Base-by-base conservation (phyloP, 1,140 invertebrate species). In the Odontomachus brunneus region DNA sequence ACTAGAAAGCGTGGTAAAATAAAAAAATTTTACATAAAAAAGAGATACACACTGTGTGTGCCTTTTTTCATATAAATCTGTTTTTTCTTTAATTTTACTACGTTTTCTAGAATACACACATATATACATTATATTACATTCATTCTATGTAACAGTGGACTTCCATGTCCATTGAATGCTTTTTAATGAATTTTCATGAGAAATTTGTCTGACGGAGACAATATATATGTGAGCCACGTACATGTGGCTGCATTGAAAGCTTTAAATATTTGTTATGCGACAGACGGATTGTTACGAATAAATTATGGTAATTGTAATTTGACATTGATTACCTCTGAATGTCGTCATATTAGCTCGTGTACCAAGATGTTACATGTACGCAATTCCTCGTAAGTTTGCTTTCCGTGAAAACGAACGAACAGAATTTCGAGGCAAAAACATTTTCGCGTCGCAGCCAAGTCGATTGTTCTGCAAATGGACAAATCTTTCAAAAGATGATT, bases 291-390 rank as follows among this genome's bases (percentile, higher is more conserved):
- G 24, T 76, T 66, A 24, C 19, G 60, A 66, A 55, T 66, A 66
- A 38, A 66, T 66, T 66, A 76, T 53, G 48, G 24, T 76, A 76
- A 76, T 76, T 15, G 66, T 66, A 66, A 66, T 53, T 55, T 53
- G 11, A 38, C 73, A 76, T 29, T 26, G 53, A 55, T 76, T 53
- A 66, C 9, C 29, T 66, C 15, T 1, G 14, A 17, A 44, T 3
- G 38, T 44, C 38, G 38, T 44, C 9, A 44, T 5, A 44, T 44
- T 44, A 44, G 38, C 38, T 5, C 3, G 38, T 44, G 9, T 11
- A 7, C 38, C 38, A 44, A 44, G 38, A 44, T 7, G 38, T 11
- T 44, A 44, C 38, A 44, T 11, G 29, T 44, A 44, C 9, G 38
- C 9, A 44, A 44, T 44, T 15, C 48, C 17, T 74, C 3, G 17